These are phyloP conservation scores for Anodontia alba DNA, from an alignment of 2,888 invertebrate species.

Conservation along the genomic window DNA sequence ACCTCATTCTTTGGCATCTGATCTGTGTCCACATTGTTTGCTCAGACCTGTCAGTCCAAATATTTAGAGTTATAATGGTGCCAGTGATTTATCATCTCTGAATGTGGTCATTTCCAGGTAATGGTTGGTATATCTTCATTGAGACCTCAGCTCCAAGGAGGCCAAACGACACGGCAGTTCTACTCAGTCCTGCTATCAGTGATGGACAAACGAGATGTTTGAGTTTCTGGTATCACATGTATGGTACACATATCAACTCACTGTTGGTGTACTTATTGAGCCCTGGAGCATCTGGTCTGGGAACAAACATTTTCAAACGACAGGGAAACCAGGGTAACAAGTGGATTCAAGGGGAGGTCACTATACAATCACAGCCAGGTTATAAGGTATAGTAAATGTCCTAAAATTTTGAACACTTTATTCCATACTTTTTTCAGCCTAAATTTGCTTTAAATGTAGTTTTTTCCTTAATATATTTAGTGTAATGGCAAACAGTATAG, in stretches of 20 bases:
- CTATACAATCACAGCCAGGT: conserved; percentile 44
- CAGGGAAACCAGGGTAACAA: conserved; percentile 66
- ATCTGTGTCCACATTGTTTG: no score
- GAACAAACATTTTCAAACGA: conserved; percentile 55
- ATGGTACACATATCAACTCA: conserved; percentile 70
- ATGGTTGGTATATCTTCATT: conserved; percentile 84
- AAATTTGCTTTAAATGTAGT: no score
- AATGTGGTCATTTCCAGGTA: conserved; percentile 43
- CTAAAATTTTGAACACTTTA: no score
- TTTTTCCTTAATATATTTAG: no score
- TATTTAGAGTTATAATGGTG: no score
- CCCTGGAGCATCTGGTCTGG: conserved; percentile 38
- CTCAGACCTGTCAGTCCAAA: no score
- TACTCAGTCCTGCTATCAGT: conserved; percentile 79
- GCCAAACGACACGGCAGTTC: conserved; percentile 87
- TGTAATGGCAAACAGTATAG: no score
- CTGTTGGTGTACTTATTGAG: conserved; percentile 66
- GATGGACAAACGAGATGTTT: conserved; percentile 69
- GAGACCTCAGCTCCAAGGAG: conserved; percentile 87
- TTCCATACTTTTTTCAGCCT: no score
- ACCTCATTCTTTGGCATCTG: no score
- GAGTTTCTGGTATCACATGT: conserved; percentile 81
- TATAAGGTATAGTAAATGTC: conserved; percentile 67
- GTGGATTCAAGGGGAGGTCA: conserved; percentile 63
- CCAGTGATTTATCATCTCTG: no score